These are phyloP conservation scores for Heliconius congener DNA, from an alignment of 1,140 invertebrate species.

Conservation along the genomic window DNA sequence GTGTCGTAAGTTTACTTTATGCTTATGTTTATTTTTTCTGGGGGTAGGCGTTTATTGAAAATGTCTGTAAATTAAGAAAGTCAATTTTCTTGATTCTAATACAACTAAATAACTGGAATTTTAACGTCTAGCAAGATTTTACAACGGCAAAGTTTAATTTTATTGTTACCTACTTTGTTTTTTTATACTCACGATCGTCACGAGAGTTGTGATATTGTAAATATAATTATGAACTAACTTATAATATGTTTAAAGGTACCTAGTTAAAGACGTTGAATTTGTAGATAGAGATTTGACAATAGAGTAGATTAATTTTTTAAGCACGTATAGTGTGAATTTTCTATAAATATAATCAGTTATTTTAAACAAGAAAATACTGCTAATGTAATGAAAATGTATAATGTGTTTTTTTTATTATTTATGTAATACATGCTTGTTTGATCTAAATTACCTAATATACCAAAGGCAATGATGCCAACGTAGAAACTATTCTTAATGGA, in stretches of 20 bases:
- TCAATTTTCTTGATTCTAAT: neutral
- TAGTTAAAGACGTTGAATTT: conserved; percentile 35
- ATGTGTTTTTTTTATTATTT: neutral
- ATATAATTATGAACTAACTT: conserved; percentile 28
- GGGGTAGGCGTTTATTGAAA: neutral
- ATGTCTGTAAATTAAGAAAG: neutral
- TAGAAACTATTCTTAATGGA: neutral
- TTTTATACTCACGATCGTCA: conserved; percentile 20
- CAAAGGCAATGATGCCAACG: neutral
- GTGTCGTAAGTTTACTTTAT: neutral
- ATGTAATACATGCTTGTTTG: neutral
- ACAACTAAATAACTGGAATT: neutral
- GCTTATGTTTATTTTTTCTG: neutral
- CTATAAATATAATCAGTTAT: neutral
- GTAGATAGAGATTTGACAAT: conserved; percentile 44
- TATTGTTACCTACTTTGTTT: neutral
- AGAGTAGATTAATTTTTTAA: conserved; percentile 39
- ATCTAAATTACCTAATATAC: neutral
- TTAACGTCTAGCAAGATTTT: neutral
- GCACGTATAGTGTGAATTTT: conserved; percentile 14
- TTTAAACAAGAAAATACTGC: neutral
- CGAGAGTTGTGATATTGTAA: conserved; percentile 45
- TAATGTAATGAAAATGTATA: neutral
- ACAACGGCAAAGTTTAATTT: neutral
- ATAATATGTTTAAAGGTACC: conserved; percentile 29